Evolutionary conservation across 2,113 vertebrate genomes (phyloP).

Genomic region (Lipophrys pholis): DNA sequence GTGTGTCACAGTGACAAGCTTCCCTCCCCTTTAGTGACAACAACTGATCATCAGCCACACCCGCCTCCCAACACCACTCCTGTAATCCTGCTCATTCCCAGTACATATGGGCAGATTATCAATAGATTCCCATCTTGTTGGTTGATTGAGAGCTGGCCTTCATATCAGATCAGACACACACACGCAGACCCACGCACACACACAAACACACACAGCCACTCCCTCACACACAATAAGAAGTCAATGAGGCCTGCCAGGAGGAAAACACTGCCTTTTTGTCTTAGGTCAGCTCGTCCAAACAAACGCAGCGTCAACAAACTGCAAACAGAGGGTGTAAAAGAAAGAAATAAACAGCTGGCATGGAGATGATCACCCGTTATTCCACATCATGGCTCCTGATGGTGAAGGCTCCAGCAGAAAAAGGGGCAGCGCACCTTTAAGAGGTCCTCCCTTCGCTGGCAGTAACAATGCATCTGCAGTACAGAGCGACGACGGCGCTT

Average conservation of each 20-base stretch:
- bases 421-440: slow-evolving; percentile 65
- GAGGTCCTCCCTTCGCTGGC: slow-evolving; percentile 68
- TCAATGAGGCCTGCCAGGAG: neutral
- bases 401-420: slow-evolving; percentile 11
- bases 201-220: too few species aligned
- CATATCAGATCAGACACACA: slow-evolving; percentile 3
- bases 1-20: too few species aligned
- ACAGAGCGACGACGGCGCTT: slow-evolving; percentile 47
- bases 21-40: too few species aligned
- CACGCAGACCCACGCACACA: too few species aligned
- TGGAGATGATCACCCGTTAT: neutral
- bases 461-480: slow-evolving; percentile 77
- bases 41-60: too few species aligned
- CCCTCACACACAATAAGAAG: slow-evolving; percentile 18
- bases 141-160: too few species aligned
- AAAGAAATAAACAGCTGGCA: neutral
- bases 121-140: too few species aligned
- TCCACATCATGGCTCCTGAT: slow-evolving; percentile 13
- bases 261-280: slow-evolving; percentile 16
- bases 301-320: neutral
- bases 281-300: neutral
- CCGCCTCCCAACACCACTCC: too few species aligned
- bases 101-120: too few species aligned
- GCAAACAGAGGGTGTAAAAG: neutral
- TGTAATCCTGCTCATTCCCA: too few species aligned